Evolutionary conservation across 2,797 vertebrate species (phyloP).

Genomic region (Sylvilagus floridanus): DNA sequence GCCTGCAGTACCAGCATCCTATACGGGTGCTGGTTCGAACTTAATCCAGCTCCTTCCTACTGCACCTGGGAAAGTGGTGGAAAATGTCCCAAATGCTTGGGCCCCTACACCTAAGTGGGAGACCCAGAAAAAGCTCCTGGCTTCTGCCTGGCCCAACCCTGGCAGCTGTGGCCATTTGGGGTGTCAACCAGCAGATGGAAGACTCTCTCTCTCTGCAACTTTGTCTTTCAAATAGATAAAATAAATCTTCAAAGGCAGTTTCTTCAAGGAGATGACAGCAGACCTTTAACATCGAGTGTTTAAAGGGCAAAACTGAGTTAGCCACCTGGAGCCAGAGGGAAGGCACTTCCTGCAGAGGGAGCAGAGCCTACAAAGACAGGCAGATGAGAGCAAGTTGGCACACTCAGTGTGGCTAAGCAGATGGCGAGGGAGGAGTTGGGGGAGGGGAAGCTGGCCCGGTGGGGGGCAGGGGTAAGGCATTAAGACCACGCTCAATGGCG

Average conservation of each 20-base stretch:
- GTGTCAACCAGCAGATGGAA: too few species aligned
- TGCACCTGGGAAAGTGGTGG: too few species aligned
- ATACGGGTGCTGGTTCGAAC: too few species aligned
- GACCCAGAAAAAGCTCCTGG: too few species aligned
- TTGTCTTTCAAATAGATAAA: too few species aligned
- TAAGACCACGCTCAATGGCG: neutral
- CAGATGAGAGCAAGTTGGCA: neutral
- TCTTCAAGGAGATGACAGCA: neutral
- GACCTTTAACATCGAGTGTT: neutral
- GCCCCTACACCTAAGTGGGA: too few species aligned
- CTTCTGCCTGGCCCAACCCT: too few species aligned
- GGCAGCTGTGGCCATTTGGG: too few species aligned
- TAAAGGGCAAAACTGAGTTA: conserved; percentile 38
- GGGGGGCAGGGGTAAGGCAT: neutral
- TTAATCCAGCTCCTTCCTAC: too few species aligned
- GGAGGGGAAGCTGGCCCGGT: neutral
- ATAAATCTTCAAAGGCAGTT: neutral
- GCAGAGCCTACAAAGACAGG: neutral
- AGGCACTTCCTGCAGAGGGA: neutral
- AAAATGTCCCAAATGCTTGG: too few species aligned
- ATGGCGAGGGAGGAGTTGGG: neutral
- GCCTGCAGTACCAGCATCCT: too few species aligned
- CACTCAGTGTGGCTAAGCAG: neutral
- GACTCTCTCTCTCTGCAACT: too few species aligned
- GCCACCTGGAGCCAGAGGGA: conserved; percentile 7